Percentiles rank a stretch among this genome's conserved stretches.
These are phyloP conservation scores for Caenorhabditis drosophilae DNA, from an alignment of 2,888 invertebrate species.

Conservation along the genomic window DNA sequence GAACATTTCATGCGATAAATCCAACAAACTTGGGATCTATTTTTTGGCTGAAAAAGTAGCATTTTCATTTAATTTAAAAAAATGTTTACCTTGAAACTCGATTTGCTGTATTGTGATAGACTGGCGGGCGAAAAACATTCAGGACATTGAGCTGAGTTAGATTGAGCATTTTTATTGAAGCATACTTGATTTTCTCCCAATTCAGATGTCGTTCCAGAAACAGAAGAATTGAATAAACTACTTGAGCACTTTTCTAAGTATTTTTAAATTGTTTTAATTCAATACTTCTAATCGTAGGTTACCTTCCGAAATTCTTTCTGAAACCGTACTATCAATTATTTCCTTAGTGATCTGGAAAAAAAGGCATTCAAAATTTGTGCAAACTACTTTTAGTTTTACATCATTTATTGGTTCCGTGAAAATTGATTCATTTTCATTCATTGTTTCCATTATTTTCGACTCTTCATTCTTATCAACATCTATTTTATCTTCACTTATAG, in stretches of 20 bases:
- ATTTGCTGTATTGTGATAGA: neutral
- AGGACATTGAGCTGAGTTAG: neutral
- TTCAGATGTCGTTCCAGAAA: too few relatives aligned
- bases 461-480: neutral
- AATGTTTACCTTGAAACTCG: neutral
- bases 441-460: neutral
- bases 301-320: too few relatives aligned
- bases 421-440: neutral
- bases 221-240: too few relatives aligned
- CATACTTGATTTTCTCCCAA: too few relatives aligned
- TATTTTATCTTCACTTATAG: neutral
- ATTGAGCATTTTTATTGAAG: slow-evolving; percentile 7
- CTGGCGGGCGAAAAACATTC: neutral
- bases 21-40: slow-evolving; percentile 1
- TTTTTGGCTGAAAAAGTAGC: neutral
- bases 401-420: too few relatives aligned
- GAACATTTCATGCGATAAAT: slow-evolving; percentile 1
- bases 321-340: too few relatives aligned
- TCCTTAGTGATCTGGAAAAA: too few relatives aligned
- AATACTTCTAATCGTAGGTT: too few relatives aligned
- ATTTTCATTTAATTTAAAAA: neutral
- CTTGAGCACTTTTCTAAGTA: too few relatives aligned
- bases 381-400: too few relatives aligned
- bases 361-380: too few relatives aligned
- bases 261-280: too few relatives aligned